These are phyloP conservation scores for Sarcophaga carnaria DNA, from an alignment of 2,888 invertebrate species.

Conservation along the genomic window DNA sequence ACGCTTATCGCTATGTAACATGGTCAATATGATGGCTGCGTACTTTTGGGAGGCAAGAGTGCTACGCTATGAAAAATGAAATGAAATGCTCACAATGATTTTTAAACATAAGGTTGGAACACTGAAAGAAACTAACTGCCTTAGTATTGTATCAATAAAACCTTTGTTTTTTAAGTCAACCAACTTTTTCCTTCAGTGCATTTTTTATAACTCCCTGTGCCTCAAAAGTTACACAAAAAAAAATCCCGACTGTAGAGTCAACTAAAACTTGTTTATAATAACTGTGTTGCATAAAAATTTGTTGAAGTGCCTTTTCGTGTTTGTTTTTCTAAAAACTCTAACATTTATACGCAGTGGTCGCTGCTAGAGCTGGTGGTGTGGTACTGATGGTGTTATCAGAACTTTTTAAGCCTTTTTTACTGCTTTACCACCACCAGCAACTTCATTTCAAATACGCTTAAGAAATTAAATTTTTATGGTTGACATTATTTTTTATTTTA, in stretches of 20 bases:
- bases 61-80: constrained; percentile 16
- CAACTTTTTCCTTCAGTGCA: constrained; percentile 34
- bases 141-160: too few species aligned
- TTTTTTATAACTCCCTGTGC: constrained; percentile 5
- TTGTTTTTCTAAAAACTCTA: constrained; percentile 62
- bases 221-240: constrained; percentile 1
- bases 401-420: constrained; percentile 33
- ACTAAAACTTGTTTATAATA: constrained; percentile 53
- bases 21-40: constrained; percentile 64
- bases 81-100: constrained; percentile 48
- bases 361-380: constrained; percentile 27
- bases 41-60: constrained; percentile 19
- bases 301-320: constrained; percentile 67
- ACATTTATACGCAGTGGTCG: background rate
- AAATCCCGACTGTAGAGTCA: background rate
- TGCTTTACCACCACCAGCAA: constrained; percentile 3
- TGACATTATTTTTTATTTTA: too few species aligned
- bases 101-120: constrained; percentile 33
- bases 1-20: constrained; percentile 68
- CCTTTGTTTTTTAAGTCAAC: too few species aligned
- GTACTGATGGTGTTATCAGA: constrained; percentile 12
- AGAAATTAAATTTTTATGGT: constrained; percentile 38
- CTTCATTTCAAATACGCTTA: constrained; percentile 25
- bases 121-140: constrained; percentile 14
- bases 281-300: constrained; percentile 56